Percentiles rank a stretch among this genome's conserved stretches.
phyloP scores from a whole-genome alignment of 2,888 invertebrate genomes.

The Ecliptopera silaceata region DNA sequence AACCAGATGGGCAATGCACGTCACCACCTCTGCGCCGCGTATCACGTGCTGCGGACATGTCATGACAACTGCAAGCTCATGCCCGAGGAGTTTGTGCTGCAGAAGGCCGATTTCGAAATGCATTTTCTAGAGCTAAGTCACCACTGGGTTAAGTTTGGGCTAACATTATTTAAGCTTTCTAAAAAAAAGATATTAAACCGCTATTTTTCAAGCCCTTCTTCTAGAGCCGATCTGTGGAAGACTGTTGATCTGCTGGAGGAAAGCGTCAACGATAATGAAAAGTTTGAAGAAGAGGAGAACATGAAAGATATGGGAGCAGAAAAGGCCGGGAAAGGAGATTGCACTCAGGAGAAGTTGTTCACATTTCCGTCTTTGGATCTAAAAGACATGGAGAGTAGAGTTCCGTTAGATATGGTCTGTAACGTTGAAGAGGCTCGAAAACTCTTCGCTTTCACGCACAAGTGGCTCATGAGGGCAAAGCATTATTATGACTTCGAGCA shows the following conservation, averaged over 20 bases:
- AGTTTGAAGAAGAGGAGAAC: constrained; percentile 63
- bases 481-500: constrained; percentile 83
- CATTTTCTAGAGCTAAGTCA: constrained; percentile 80
- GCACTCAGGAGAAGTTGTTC: constrained; percentile 52
- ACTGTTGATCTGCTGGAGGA: constrained; percentile 60
- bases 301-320: constrained; percentile 63
- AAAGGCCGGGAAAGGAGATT: constrained; percentile 64
- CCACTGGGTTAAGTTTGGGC: constrained; percentile 84
- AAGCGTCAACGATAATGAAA: constrained; percentile 41
- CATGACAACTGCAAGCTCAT: constrained; percentile 78
- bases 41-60: constrained; percentile 80
- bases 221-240: constrained; percentile 66
- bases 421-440: constrained; percentile 76
- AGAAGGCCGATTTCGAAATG: constrained; percentile 70
- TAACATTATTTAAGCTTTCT: constrained; percentile 82
- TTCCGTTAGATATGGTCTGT: constrained; percentile 55
- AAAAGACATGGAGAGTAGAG: constrained; percentile 62
- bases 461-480: constrained; percentile 83
- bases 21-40: constrained; percentile 86
- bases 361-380: constrained; percentile 65
- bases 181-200: constrained; percentile 72
- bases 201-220: constrained; percentile 63
- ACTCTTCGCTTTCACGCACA: constrained; percentile 81
- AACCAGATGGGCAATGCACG: constrained; percentile 77
- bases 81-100: constrained; percentile 68